Evolutionary conservation across 2,113 vertebrate genomes (phyloP).

Genomic region (Salvelinus namaycush): DNA sequence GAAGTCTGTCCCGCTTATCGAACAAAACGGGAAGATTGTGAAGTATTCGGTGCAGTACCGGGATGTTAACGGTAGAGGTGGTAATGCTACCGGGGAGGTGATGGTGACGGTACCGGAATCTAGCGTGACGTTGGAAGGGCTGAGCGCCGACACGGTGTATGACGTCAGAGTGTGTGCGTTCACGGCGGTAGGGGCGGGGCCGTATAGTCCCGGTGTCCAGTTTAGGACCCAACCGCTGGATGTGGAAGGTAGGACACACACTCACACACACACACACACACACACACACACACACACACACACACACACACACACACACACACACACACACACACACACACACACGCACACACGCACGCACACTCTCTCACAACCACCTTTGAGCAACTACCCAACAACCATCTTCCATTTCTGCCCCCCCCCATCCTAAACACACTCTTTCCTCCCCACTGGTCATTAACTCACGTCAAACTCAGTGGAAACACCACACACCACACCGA

Average conservation of each 20-base stretch:
- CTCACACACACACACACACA: conserved; percentile 73
- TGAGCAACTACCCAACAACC: neutral
- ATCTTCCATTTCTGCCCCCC: neutral
- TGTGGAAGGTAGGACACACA: conserved; percentile 92
- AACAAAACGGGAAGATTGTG: conserved; percentile 85
- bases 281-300: conserved; percentile 72
- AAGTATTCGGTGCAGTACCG: conserved; percentile 90
- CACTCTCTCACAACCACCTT: conserved; percentile 68
- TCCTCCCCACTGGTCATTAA: neutral
- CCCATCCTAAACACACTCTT: conserved; percentile 36
- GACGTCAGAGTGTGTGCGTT: conserved; percentile 95
- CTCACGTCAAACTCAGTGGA: neutral
- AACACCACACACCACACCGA: no score
- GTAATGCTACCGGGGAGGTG: conserved; percentile 82
- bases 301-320: conserved; percentile 75
- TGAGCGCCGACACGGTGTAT: conserved; percentile 93
- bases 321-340: neutral
- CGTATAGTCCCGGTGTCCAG: conserved; percentile 94
- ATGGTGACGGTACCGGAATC: conserved; percentile 80
- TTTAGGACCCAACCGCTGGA: conserved; percentile 93
- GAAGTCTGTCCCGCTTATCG: conserved; percentile 85
- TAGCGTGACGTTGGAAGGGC: conserved; percentile 83
- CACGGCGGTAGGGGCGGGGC: conserved; percentile 91
- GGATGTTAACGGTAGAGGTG: conserved; percentile 86
- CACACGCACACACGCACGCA: neutral